A percentile compares a stretch with the other conserved stretches of the same genome.
Conservation (phyloP, 2,888 invertebrate genomes). For the Drosophila atripex region DNA sequence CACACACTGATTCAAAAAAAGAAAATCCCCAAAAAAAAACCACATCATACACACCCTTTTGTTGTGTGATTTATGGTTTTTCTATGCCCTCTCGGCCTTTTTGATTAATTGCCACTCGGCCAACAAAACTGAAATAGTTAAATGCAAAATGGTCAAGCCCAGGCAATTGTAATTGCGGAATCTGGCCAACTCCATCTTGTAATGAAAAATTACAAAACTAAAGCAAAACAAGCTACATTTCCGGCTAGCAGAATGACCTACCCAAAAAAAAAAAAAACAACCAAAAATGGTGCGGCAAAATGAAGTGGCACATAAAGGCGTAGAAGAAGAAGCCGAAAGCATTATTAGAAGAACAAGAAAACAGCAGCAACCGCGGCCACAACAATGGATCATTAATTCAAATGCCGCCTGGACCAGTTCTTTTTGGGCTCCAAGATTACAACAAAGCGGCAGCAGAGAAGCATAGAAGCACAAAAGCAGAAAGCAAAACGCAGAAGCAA, state of each 20-base stretch:
- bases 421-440: constrained; percentile 54
- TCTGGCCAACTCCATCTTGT: constrained; percentile 35
- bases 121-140: constrained; percentile 13
- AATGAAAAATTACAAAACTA: constrained; percentile 37
- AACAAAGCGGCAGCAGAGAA: constrained; percentile 34
- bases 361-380: constrained; percentile 39
- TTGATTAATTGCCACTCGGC: constrained; percentile 62
- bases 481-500: constrained; percentile 41
- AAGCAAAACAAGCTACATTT: constrained; percentile 62
- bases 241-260: constrained; percentile 62
- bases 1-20: not conserved
- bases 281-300: constrained; percentile 52
- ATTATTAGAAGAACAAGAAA: constrained; percentile 19
- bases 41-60: constrained; percentile 47
- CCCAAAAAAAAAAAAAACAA: constrained; percentile 41
- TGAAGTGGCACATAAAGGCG: constrained; percentile 24
- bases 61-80: constrained; percentile 42
- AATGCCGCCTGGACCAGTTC: constrained; percentile 78
- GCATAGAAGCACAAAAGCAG: constrained; percentile 25
- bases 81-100: constrained; percentile 28
- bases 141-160: constrained; percentile 33
- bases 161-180: constrained; percentile 32
- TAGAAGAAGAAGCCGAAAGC: constrained; percentile 5
- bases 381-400: constrained; percentile 73
- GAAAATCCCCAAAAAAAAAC: not conserved